Evolutionary conservation across 2,113 vertebrate species (phyloP).

Genomic region (Coregonus clupeaformis): DNA sequence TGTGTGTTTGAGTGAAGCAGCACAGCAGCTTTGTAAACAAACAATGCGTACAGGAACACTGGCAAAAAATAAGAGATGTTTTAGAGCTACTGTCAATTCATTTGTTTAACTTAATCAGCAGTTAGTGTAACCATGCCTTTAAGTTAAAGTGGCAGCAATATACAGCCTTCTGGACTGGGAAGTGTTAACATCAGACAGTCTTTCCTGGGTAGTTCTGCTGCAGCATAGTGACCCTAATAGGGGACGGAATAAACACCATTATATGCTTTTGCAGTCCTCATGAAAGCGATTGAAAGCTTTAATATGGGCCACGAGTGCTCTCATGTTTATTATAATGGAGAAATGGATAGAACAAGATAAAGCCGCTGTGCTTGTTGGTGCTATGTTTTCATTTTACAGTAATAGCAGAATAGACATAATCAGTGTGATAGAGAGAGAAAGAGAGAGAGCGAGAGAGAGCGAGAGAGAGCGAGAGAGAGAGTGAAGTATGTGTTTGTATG

Average conservation of each 20-base stretch:
- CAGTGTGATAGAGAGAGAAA: not conserved
- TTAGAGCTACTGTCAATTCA: too few species aligned
- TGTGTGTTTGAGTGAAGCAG: not conserved
- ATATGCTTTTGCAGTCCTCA: constrained; percentile 37
- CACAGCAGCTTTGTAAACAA: not conserved
- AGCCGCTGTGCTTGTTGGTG: constrained; percentile 42
- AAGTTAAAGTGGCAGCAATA: too few species aligned
- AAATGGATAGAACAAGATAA: constrained; percentile 26
- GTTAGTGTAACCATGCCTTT: too few species aligned
- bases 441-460: too few species aligned
- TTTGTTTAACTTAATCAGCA: too few species aligned
- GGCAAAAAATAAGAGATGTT: too few species aligned
- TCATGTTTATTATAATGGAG: constrained; percentile 45
- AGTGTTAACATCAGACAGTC: constrained; percentile 10
- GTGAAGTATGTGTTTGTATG: too few species aligned
- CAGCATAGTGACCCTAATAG: constrained; percentile 38
- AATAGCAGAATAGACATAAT: constrained; percentile 15
- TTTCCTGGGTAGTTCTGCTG: constrained; percentile 24
- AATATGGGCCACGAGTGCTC: constrained; percentile 53
- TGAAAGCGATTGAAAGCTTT: constrained; percentile 43
- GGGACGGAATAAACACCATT: constrained; percentile 48
- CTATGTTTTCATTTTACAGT: constrained; percentile 14
- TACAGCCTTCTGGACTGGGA: not conserved
- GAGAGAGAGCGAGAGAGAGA: too few species aligned
- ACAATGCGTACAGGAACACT: not conserved